phyloP scores from a whole-genome alignment of 2,797 vertebrate genomes.

The Eulemur mongoz region DNA sequence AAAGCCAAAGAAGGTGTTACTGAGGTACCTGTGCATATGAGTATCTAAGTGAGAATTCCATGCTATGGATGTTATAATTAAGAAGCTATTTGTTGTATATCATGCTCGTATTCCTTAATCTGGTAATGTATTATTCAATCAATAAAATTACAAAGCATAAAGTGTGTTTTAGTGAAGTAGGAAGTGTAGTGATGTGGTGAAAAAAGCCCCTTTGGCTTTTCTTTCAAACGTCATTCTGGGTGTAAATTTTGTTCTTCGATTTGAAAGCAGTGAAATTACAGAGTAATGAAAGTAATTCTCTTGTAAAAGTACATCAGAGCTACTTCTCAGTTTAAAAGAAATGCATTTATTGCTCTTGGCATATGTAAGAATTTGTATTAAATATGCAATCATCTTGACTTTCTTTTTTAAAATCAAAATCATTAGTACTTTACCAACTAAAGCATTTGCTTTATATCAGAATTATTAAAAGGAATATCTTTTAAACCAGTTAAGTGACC shows the following conservation, averaged over 20 bases:
- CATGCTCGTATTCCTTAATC: neutral
- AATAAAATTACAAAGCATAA: neutral
- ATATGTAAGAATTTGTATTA: constrained; percentile 42
- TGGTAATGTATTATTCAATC: neutral
- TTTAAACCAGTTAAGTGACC: constrained; percentile 16
- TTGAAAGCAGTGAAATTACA: constrained; percentile 56
- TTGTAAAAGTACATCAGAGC: constrained; percentile 27
- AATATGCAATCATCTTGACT: constrained; percentile 42
- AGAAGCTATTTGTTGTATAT: neutral
- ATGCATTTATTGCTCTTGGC: constrained; percentile 11
- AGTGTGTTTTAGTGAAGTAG: constrained; percentile 44
- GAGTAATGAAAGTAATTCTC: constrained; percentile 43
- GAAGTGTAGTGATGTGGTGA: neutral
- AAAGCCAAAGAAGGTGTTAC: neutral
- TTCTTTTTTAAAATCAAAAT: constrained; percentile 53
- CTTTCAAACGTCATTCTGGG: constrained; percentile 22
- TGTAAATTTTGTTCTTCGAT: constrained; percentile 56
- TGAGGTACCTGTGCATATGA: neutral
- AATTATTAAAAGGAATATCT: constrained; percentile 38
- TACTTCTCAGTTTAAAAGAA: constrained; percentile 59
- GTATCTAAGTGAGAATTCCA: neutral
- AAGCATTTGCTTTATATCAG: constrained; percentile 1
- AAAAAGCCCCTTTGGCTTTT: constrained; percentile 18
- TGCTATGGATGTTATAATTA: neutral
- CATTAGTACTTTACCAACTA: constrained; percentile 11